Conservation (phyloP, 2,797 vertebrate genomes). For the Enteromius anoplus region DNA sequence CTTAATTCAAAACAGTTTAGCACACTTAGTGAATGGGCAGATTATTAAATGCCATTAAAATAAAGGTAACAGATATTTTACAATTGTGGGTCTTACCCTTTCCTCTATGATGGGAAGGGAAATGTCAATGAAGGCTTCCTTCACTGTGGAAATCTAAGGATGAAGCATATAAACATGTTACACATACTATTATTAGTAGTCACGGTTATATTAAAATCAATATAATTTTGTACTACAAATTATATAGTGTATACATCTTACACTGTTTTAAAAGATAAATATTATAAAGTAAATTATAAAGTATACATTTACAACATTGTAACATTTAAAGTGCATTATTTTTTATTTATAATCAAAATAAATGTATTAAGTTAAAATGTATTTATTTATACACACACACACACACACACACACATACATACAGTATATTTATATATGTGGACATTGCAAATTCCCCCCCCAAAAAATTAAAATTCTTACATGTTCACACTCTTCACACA, state of each 20-base stretch:
- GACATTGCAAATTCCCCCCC: background rate
- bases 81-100: conserved; percentile 83
- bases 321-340: background rate
- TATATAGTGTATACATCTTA: background rate
- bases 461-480: conserved; percentile 79
- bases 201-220: background rate
- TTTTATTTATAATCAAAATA: background rate
- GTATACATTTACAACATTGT: background rate
- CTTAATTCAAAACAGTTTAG: background rate
- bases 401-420: background rate
- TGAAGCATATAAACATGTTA: background rate
- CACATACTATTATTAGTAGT: background rate
- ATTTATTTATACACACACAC: background rate
- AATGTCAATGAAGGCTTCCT: conserved; percentile 98
- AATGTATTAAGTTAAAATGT: background rate
- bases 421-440: background rate
- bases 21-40: background rate
- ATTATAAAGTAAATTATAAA: background rate
- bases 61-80: background rate
- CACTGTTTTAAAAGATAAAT: background rate
- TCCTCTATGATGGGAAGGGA: conserved; percentile 98
- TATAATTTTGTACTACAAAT: background rate
- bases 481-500: conserved; percentile 98
- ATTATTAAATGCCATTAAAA: background rate
- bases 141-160: conserved; percentile 90